Base-by-base conservation (phyloP, 2,113 vertebrate genomes). In the Upupa epops region DNA sequence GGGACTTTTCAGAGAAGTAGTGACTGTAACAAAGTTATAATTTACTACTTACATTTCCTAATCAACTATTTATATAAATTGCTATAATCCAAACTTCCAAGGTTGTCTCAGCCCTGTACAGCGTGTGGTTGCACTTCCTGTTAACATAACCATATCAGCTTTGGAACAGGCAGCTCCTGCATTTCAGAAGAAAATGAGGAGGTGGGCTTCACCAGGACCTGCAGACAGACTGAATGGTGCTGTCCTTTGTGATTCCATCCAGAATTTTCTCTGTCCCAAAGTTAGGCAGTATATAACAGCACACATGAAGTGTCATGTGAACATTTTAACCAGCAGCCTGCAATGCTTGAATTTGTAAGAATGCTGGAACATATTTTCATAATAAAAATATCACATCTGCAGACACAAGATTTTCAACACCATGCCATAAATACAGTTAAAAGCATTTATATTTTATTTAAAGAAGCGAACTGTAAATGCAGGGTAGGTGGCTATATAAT, bases 371-470 rank as follows among this genome's bases (percentile, higher is more conserved):
- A 9, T 72, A 49, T n/a, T 49, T 81, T 90, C 40, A 8, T 80
- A 86, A 68, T 88, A 88, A 88, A 94, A 90, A 55, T 81, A 86
- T 52, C 49, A 21, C 64, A 59, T 66, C 40, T 71, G 68, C 9
- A 88, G 28, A 64, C 52, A 52, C 46, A 80, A 59, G 42, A 52
- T 87, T 93, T 91, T 93, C 58, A 81, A 84, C 61, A 58, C 54
- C 19, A 26, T 88, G 51, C 63, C 68, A 58, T 82, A 90, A 93
- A 87, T 85, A 66, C 45, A 66, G 42, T 66, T 36, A 69, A 89
- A 92, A 90, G 25, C 32, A 75, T 77, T 83, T 58, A 17, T 42
- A 68, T 88, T 88, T 88, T 83, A 93, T 86, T 94, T 90, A 81
- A 83, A 84, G 83, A 75, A 81, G 17, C 32, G 37, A 88, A 79